Evolutionary conservation across 2,888 invertebrate species (phyloP), one percentile per base, ranked within the genome.

Genomic region (Microplitis manilae): DNA sequence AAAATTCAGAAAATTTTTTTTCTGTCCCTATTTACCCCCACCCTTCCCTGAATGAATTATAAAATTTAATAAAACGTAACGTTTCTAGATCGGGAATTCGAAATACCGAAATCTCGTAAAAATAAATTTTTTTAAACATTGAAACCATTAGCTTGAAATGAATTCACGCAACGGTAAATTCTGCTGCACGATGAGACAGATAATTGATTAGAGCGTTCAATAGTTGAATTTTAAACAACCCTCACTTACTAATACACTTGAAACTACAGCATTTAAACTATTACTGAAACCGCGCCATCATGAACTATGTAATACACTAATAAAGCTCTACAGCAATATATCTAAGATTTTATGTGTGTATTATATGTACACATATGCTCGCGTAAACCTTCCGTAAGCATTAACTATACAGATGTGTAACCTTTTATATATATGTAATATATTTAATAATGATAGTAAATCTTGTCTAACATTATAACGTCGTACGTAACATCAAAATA

Each of bases 161-260:
- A 30, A 30, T 30, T 72, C 17, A 72, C 50, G 50, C 59, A 59
- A 67, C 50, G 50, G 8, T 38, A 15, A 59, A 5, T 73, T 79
- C 73, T 80, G 79, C 81, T 79, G 81, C 81, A 84, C 77, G 79
- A 79, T 80, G 79, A 80, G 41, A 79, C 75, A 79, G 82, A 82
- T 84, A 84, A 84, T 84, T 82, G 82, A 84, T 84, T 83, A 81
- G 81, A 79, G 79, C 76, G 40, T 65, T 67, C 38, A 39, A 73
- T 73, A 73, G 40, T 17, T 30, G 40, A n/a, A 73, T 20, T 64
- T 73, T 30, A 30, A 30, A 30, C 8, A 8, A 64, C 39, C 64
- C 62, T 64, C 73, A 41, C 6, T 41, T 39, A n/a, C 50, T 41
- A 62, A 41, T 30, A 15, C 41, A 65, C 50, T 65, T 41, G 20